Conservation (phyloP, 2,113 vertebrate genomes). For the Xenopus tropicalis region DNA sequence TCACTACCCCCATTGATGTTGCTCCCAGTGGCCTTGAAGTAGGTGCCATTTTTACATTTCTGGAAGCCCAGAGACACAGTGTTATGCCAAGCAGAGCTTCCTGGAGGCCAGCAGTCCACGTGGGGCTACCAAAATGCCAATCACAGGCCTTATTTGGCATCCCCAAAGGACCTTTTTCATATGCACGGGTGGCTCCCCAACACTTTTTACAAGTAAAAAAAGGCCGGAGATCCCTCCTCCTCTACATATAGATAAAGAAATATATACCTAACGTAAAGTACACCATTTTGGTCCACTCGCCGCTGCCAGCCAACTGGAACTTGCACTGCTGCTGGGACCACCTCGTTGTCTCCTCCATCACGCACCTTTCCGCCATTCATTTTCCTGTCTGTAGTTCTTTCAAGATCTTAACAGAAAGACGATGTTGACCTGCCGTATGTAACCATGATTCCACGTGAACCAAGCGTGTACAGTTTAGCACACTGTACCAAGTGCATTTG, state of each 20-base stretch:
- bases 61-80: too few relatives aligned
- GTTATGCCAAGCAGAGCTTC: too few relatives aligned
- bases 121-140: too few relatives aligned
- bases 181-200: too few relatives aligned
- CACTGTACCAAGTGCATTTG: constrained; percentile 68
- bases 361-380: constrained; percentile 98
- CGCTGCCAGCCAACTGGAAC: constrained; percentile 98
- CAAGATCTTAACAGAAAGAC: constrained; percentile 87
- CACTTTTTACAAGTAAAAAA: too few relatives aligned
- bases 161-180: too few relatives aligned
- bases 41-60: too few relatives aligned
- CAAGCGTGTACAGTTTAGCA: constrained; percentile 66
- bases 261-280: constrained; percentile 88
- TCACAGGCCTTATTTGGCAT: too few relatives aligned
- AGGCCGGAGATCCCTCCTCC: too few relatives aligned
- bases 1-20: too few relatives aligned
- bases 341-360: constrained; percentile 83
- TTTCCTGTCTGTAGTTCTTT: constrained; percentile 85
- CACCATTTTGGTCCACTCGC: constrained; percentile 79
- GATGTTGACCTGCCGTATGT: constrained; percentile 72
- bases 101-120: too few relatives aligned
- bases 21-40: too few relatives aligned
- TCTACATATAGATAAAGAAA: not conserved
- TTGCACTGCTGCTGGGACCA: constrained; percentile 81
- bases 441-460: constrained; percentile 77